A percentile compares a stretch with the other conserved stretches of the same genome.
Evolutionary conservation across 2,888 invertebrate genomes (phyloP).

Genomic region (Platycheirus rosarum): DNA sequence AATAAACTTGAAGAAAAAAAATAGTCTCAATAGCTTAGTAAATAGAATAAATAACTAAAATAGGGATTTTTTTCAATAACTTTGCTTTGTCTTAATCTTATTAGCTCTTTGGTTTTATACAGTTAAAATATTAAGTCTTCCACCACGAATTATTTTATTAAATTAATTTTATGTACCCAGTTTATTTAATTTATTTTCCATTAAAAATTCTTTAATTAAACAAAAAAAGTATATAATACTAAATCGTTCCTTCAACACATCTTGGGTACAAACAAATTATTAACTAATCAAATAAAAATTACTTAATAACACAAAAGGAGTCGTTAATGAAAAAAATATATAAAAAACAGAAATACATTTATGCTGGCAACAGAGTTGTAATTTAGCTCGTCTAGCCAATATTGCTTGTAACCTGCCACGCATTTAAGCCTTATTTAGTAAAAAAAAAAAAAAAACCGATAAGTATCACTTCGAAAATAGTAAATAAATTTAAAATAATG

Average conservation of each 20-base stretch:
- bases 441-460: no score
- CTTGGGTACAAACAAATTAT: conserved; percentile 58
- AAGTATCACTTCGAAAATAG: conserved; percentile 64
- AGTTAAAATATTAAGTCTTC: conserved; percentile 62
- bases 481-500: conserved; percentile 28
- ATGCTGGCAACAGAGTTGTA: conserved; percentile 54
- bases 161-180: conserved; percentile 12
- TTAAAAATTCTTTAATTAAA: conserved; percentile 5
- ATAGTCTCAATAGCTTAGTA: conserved; percentile 19
- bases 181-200: conserved; percentile 1
- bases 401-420: conserved; percentile 72
- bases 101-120: conserved; percentile 21
- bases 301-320: conserved; percentile 29
- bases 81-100: conserved; percentile 8
- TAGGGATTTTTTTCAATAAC: conserved; percentile 33
- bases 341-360: conserved; percentile 23
- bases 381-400: conserved; percentile 59
- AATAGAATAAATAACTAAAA: conserved; percentile 33
- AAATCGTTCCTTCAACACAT: conserved; percentile 60
- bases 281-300: conserved; percentile 38
- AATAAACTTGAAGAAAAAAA: conserved; percentile 38
- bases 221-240: conserved; percentile 22
- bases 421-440: conserved; percentile 71
- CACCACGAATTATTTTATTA: conserved; percentile 33
- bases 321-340: conserved; percentile 13